Evolutionary conservation across 1,140 invertebrate genomes (phyloP), one percentile per base, ranked within the genome.

Genomic region (Homalodisca vitripennis): DNA sequence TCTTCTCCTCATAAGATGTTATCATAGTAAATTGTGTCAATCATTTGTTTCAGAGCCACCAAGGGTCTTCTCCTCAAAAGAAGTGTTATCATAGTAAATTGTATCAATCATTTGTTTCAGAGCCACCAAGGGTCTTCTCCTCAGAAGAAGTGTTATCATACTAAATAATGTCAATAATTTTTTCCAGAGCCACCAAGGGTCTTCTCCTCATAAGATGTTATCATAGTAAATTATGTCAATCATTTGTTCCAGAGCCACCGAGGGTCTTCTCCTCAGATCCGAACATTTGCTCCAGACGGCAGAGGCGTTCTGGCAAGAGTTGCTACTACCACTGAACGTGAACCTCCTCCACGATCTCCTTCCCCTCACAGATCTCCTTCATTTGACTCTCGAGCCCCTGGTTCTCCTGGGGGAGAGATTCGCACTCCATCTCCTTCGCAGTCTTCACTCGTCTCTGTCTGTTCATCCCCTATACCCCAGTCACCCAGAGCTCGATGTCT

Each of bases 221-320:
- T n/a, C n/a, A n/a, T n/a, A n/a, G n/a, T n/a, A n/a, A n/a, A n/a
- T n/a, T n/a, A n/a, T n/a, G n/a, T n/a, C n/a, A n/a, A 17, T 41
- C 6, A 57, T 27, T 30, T 14, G 20, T 69, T 63, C 24, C 63
- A 70, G 69, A 70, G 69, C 47, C 78, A 86, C 81, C 84, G 84
- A 72, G 88, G 89, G 0, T 89, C 89, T 0, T 91, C 90, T 0
- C 89, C 90, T 0, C 89, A 91, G 72, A 92, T 92, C 67, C 83
- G 89, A 69, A 88, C 89, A 0, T 91, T 89, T 70, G 88, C 87
- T 26, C 89, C 89, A 0, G 89, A 91, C 74, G 89, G 89, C 10
- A 84, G 87, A 60, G 32, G 24, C 32, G 62, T 27, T 24, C 10
- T 63, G 17, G 6, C 31, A 13, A 29, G 62, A 26, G 66, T 47